These are phyloP conservation scores for Amiota minor DNA, from an alignment of 2,888 invertebrate species.

Conservation along the genomic window DNA sequence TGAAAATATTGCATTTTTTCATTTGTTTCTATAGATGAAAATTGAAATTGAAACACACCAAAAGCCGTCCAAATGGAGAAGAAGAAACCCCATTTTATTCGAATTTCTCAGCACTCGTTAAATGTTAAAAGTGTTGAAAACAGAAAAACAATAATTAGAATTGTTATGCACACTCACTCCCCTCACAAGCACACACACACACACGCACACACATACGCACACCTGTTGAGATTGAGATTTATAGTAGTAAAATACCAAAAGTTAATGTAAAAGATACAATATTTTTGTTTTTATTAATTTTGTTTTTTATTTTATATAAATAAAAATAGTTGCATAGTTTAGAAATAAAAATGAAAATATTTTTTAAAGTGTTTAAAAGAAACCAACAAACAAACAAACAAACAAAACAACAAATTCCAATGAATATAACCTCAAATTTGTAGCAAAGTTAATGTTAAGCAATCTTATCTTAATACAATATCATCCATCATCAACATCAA, in stretches of 20 bases:
- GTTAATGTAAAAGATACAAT: too few relatives aligned
- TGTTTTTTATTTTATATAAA: conserved; percentile 36
- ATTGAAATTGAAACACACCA: conserved; percentile 16
- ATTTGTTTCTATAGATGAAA: too few relatives aligned
- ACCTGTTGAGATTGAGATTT: background rate
- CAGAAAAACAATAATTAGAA: conserved; percentile 32
- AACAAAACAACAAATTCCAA: background rate
- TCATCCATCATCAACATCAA: too few relatives aligned
- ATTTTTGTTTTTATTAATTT: too few relatives aligned
- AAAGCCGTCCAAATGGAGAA: conserved; percentile 42
- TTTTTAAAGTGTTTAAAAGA: conserved; percentile 20
- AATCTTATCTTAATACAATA: too few relatives aligned
- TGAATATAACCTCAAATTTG: conserved; percentile 20
- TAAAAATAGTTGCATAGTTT: conserved; percentile 14
- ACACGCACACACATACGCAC: conserved; percentile 22
- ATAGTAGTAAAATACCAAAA: too few relatives aligned
- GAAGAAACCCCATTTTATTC: conserved; percentile 42
- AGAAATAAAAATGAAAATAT: conserved; percentile 22
- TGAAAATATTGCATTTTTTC: too few relatives aligned
- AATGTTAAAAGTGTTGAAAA: conserved; percentile 11
- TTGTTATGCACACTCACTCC: too few relatives aligned
- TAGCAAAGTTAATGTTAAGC: background rate
- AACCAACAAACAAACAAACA: too few relatives aligned
- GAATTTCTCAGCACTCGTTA: conserved; percentile 62
- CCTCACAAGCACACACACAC: conserved; percentile 36